These are phyloP conservation scores for Lepisosteus oculatus DNA, from an alignment of 2,113 vertebrate genomes.

Conservation along the genomic window DNA sequence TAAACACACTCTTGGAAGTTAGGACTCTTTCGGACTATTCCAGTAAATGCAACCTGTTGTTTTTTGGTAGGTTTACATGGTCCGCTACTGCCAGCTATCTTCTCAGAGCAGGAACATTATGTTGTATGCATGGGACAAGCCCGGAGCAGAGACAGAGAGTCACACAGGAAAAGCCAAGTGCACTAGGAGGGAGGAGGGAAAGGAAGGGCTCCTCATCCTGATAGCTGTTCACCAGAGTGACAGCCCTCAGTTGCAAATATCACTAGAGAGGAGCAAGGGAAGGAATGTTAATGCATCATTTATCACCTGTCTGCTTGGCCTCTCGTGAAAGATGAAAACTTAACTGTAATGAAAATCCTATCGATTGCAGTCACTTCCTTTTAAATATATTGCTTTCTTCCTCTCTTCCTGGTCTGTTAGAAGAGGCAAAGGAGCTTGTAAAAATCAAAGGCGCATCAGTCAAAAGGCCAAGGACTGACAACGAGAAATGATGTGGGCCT, in stretches of 20 bases:
- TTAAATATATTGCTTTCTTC: constrained; percentile 61
- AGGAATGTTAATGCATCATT: constrained; percentile 57
- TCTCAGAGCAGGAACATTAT: background rate
- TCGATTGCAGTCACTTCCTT: constrained; percentile 59
- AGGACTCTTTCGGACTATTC: too few species aligned
- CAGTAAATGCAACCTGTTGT: too few species aligned
- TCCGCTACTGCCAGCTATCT: too few species aligned
- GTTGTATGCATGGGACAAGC: constrained; percentile 19
- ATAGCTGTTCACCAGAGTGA: constrained; percentile 34
- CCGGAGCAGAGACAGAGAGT: constrained; percentile 43
- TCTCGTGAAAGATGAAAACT: constrained; percentile 61
- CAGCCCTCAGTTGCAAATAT: constrained; percentile 31
- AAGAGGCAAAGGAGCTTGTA: constrained; percentile 41
- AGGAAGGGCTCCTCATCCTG: constrained; percentile 44
- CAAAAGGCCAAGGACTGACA: constrained; percentile 32
- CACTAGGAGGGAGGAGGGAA: constrained; percentile 39
- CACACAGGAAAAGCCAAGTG: constrained; percentile 54
- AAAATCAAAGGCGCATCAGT: constrained; percentile 46
- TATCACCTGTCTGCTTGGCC: constrained; percentile 47
- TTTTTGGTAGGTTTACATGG: too few species aligned
- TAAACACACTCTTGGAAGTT: too few species aligned
- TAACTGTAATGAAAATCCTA: constrained; percentile 70
- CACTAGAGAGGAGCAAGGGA: constrained; percentile 21
- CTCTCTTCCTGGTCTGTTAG: constrained; percentile 43
- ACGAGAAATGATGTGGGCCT: constrained; percentile 1